These are phyloP conservation scores for Thecophora atra DNA, from an alignment of 2,888 invertebrate genomes.

Conservation along the genomic window DNA sequence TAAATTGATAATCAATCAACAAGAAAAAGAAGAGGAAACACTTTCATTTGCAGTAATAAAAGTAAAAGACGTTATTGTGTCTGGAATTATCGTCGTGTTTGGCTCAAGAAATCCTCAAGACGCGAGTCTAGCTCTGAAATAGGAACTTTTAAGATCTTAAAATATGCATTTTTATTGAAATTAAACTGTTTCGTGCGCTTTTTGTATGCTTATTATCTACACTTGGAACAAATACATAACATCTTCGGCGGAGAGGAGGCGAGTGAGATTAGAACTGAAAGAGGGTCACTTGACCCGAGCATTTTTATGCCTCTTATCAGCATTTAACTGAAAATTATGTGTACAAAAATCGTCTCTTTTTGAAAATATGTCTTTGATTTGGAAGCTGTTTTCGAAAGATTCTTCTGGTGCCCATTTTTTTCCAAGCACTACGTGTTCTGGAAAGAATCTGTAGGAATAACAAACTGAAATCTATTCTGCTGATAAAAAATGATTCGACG, in stretches of 20 bases:
- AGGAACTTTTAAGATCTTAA: background rate
- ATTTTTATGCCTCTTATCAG: conserved; percentile 54
- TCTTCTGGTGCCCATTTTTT: background rate
- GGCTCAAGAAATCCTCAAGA: background rate
- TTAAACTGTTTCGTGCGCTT: background rate
- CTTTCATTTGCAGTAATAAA: background rate
- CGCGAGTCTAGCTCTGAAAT: too few species aligned
- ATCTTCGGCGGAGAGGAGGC: background rate
- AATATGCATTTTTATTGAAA: conserved; percentile 23
- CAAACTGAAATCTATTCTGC: too few species aligned
- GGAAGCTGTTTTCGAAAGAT: conserved; percentile 14
- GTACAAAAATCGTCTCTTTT: conserved; percentile 14
- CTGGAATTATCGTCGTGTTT: background rate
- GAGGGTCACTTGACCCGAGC: conserved; percentile 58
- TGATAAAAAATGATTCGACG: too few species aligned
- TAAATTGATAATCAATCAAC: background rate
- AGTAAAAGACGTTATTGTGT: background rate
- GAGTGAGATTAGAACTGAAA: conserved; percentile 47
- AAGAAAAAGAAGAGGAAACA: background rate
- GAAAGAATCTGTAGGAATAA: too few species aligned
- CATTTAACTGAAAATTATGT: conserved; percentile 13
- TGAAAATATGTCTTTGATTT: background rate
- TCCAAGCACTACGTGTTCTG: background rate
- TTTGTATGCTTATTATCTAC: conserved; percentile 5
- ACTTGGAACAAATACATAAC: conserved; percentile 25